These are phyloP conservation scores for Sebastes wilsoni DNA, from an alignment of 2,797 vertebrate genomes.

Conservation along the genomic window DNA sequence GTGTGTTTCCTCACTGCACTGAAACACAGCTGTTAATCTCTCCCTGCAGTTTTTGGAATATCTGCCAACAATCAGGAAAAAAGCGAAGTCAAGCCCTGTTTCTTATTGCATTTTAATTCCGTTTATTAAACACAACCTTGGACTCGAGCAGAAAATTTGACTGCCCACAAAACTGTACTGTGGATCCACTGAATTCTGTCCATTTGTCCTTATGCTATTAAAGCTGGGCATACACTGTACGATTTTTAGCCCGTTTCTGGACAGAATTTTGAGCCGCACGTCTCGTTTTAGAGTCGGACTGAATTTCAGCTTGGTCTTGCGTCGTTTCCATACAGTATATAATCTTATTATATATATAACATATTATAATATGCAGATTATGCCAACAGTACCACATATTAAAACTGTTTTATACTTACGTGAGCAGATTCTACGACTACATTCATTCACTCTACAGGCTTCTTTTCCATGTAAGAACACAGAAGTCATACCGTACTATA, in stretches of 20 bases:
- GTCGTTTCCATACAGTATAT: no score
- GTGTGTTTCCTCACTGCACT: neutral
- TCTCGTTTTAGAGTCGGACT: no score
- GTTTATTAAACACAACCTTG: neutral
- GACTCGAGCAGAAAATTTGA: neutral
- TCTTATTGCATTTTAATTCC: neutral
- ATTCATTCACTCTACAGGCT: neutral
- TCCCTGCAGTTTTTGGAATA: neutral
- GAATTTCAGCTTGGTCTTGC: no score
- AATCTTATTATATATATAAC: no score
- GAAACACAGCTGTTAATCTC: conserved; percentile 23
- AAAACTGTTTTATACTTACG: neutral
- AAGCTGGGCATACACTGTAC: no score
- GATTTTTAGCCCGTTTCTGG: no score
- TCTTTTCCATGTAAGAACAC: neutral
- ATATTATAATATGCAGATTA: neutral
- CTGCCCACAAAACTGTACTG: neutral
- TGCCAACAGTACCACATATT: neutral
- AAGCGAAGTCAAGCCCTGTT: neutral
- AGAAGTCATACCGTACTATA: neutral
- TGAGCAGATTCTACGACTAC: neutral
- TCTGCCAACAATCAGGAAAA: neutral
- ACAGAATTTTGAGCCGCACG: no score
- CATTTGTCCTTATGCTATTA: neutral
- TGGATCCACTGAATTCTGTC: neutral